A percentile compares a stretch with the other conserved stretches of the same genome.
phyloP scores from a whole-genome alignment of 2,797 vertebrate species.

The Eulemur coronatus region DNA sequence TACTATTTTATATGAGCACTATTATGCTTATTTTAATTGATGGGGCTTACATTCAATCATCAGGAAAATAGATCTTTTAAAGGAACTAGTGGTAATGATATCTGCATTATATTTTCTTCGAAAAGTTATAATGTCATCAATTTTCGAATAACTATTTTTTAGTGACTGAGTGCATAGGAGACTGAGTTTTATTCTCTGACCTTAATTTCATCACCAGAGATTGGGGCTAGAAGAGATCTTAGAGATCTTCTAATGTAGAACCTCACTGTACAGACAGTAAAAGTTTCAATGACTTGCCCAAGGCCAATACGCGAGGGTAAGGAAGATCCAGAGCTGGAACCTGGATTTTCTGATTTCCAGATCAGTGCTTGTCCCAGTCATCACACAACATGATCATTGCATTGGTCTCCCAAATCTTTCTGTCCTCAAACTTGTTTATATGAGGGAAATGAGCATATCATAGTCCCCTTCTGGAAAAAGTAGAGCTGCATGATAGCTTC shows the following conservation, averaged over 20 bases:
- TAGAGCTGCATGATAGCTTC: not conserved
- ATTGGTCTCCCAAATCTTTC: not conserved
- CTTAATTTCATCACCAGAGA: not conserved
- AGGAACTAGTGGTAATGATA: not conserved
- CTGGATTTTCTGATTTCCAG: not conserved
- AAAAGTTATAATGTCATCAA: slow-evolving; percentile 4
- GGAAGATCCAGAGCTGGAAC: not conserved
- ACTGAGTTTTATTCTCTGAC: not conserved
- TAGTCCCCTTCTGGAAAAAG: not conserved
- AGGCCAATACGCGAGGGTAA: not conserved
- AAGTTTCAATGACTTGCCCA: not conserved
- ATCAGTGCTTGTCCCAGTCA: not conserved
- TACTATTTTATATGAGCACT: slow-evolving; percentile 78
- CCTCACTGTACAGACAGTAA: not conserved
- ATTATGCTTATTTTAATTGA: slow-evolving; percentile 72
- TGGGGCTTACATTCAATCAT: slow-evolving; percentile 75
- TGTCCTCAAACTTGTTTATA: not conserved
- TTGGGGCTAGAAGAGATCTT: not conserved
- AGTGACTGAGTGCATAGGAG: not conserved
- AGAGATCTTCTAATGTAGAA: not conserved
- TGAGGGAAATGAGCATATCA: not conserved
- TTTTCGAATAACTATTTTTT: not conserved
- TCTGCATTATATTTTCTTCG: not conserved
- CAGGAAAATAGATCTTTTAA: slow-evolving; percentile 46
- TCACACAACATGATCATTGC: not conserved